These are phyloP conservation scores for Bradypodion pumilum DNA, from an alignment of 2,797 vertebrate genomes.

Conservation along the genomic window DNA sequence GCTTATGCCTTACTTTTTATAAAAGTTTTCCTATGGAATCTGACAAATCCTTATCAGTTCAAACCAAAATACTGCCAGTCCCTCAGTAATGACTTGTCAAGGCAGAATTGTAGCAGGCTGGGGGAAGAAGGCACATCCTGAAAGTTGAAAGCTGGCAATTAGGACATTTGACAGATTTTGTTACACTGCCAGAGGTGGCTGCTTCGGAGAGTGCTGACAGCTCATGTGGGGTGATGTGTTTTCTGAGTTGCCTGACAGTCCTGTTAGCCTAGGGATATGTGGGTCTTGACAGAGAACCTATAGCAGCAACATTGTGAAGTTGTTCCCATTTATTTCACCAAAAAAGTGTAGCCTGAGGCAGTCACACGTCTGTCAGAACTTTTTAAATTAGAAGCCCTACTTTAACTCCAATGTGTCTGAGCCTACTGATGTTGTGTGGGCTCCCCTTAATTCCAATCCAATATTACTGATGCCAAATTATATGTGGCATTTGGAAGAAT, in stretches of 20 bases:
- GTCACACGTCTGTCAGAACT: background rate
- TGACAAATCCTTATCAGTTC: background rate
- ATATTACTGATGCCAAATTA: constrained; percentile 18
- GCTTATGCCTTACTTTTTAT: background rate
- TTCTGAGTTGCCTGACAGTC: background rate
- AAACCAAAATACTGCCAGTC: constrained; percentile 13
- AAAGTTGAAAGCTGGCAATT: constrained; percentile 11
- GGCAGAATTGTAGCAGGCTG: background rate
- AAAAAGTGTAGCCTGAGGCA: constrained; percentile 22
- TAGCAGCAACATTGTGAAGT: background rate
- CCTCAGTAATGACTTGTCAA: constrained; percentile 35
- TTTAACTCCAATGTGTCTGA: background rate
- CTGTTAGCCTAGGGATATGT: constrained; percentile 35
- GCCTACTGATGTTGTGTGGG: background rate
- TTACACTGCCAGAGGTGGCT: constrained; percentile 9
- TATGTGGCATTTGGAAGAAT: background rate
- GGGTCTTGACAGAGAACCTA: constrained; percentile 14
- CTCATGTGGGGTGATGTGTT: constrained; percentile 3
- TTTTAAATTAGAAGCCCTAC: background rate
- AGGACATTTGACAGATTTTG: constrained; percentile 27
- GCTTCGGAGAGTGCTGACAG: background rate
- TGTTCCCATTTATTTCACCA: background rate
- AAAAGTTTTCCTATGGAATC: background rate
- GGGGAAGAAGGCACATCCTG: constrained; percentile 28
- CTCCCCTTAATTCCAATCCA: background rate